These are phyloP conservation scores for Zoroaster sp. DNA, from an alignment of 53 echinoderm and acorn worm species.

Conservation along the genomic window DNA sequence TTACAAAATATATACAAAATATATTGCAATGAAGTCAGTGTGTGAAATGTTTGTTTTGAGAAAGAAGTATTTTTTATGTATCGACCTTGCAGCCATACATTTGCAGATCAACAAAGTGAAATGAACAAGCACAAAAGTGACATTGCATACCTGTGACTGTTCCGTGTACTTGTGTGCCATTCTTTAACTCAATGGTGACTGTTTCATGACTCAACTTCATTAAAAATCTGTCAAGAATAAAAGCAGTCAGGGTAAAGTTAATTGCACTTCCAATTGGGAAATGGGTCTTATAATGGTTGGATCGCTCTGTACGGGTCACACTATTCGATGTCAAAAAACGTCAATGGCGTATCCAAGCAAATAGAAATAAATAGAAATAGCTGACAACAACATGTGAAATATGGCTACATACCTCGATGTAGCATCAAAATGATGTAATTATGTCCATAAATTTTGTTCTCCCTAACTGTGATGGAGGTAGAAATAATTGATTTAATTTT, in stretches of 20 bases:
- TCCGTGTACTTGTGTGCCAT: slow-evolving; percentile 98
- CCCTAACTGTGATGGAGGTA: too few species aligned
- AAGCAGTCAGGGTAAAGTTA: neutral
- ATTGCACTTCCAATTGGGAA: neutral
- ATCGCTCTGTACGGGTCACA: neutral
- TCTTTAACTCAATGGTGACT: slow-evolving; percentile 95
- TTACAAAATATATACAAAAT: too few species aligned
- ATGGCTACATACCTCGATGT: too few species aligned
- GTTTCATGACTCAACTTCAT: slow-evolving; percentile 99
- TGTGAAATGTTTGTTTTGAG: too few species aligned
- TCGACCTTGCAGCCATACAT: too few species aligned
- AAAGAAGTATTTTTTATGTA: neutral
- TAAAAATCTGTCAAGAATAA: slow-evolving; percentile 73
- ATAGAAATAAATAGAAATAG: neutral
- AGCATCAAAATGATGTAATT: too few species aligned
- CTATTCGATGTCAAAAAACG: neutral
- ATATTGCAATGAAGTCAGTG: too few species aligned
- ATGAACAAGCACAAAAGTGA: too few species aligned
- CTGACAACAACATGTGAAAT: neutral
- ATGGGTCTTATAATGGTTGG: neutral
- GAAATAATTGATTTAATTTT: too few species aligned
- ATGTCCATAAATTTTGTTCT: too few species aligned
- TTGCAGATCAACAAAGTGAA: too few species aligned
- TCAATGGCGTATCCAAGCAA: too few species aligned
- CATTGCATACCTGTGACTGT: slow-evolving; percentile 99